These are phyloP conservation scores for Cheilosia impressa DNA, from an alignment of 2,888 invertebrate genomes.

Conservation along the genomic window DNA sequence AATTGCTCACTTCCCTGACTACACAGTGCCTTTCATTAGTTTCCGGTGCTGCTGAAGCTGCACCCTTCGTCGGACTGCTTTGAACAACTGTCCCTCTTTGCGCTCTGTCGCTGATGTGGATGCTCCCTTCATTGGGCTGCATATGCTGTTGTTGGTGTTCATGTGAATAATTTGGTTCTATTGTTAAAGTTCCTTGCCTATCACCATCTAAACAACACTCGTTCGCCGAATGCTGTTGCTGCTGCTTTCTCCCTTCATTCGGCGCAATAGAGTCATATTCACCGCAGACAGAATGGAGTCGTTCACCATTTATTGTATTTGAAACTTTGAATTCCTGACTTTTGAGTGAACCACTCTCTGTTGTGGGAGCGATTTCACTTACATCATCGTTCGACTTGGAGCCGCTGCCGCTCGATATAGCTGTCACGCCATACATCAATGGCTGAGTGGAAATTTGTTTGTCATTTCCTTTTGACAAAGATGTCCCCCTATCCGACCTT, in stretches of 20 bases:
- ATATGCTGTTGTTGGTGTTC: slow-evolving; percentile 49
- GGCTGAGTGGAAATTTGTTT: slow-evolving; percentile 64
- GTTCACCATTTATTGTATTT: slow-evolving; percentile 54
- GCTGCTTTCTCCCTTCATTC: slow-evolving; percentile 30
- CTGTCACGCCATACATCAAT: slow-evolving; percentile 41
- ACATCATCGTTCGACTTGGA: slow-evolving; percentile 52
- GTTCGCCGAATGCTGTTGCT: slow-evolving; percentile 19
- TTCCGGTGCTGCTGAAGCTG: slow-evolving; percentile 47
- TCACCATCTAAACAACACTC: slow-evolving; percentile 38
- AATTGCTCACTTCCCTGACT: slow-evolving; percentile 63
- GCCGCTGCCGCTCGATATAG: slow-evolving; percentile 37
- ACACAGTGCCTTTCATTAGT: slow-evolving; percentile 54
- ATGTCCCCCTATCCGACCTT: slow-evolving; percentile 12
- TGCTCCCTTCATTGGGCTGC: slow-evolving; percentile 47
- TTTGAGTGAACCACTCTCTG: slow-evolving; percentile 41
- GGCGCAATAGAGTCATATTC: slow-evolving; percentile 41
- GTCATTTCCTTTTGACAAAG: slow-evolving; percentile 55
- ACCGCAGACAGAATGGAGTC: slow-evolving; percentile 66
- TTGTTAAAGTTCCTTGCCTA: slow-evolving; percentile 60
- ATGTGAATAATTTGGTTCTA: slow-evolving; percentile 71
- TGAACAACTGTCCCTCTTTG: slow-evolving; percentile 24
- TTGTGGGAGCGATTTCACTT: slow-evolving; percentile 42
- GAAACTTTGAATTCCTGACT: slow-evolving; percentile 68
- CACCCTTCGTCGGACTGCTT: slow-evolving; percentile 40
- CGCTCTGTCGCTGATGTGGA: slow-evolving; percentile 32